phyloP scores from a whole-genome alignment of 2,797 vertebrate species.

The Buceros bicornis region DNA sequence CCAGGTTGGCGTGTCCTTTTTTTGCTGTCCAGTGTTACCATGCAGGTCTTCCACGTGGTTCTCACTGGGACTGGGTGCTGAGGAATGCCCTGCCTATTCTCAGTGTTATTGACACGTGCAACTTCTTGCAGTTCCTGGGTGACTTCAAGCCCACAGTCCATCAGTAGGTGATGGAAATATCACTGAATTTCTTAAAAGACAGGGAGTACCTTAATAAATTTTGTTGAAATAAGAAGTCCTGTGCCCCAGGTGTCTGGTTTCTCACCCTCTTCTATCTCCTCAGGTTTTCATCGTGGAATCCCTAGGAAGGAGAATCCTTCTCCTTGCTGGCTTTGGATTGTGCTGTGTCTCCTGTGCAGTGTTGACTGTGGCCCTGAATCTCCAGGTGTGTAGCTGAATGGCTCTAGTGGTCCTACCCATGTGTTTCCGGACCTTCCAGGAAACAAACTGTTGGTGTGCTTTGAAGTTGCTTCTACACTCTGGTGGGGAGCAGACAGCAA shows the following conservation, averaged over 20 bases:
- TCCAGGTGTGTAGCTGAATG: constrained; percentile 83
- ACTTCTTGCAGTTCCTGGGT: not conserved
- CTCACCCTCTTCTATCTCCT: not conserved
- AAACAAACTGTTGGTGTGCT: not conserved
- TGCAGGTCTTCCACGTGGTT: not conserved
- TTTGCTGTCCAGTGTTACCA: not conserved
- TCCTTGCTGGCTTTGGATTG: constrained; percentile 89
- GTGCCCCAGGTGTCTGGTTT: not conserved
- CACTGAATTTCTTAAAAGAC: not conserved
- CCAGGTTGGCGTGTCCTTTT: not conserved
- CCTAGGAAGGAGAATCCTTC: constrained; percentile 86
- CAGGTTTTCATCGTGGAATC: constrained; percentile 93
- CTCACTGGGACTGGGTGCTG: not conserved
- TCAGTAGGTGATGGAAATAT: not conserved
- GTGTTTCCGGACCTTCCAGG: not conserved
- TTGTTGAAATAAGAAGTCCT: not conserved
- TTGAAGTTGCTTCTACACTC: not conserved
- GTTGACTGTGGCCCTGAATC: constrained; percentile 85
- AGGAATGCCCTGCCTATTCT: not conserved
- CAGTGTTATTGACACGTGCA: no score
- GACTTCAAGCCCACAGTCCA: not conserved
- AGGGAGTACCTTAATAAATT: not conserved
- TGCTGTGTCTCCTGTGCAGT: constrained; percentile 86
- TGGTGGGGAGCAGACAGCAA: not conserved
- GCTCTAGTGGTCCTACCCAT: rapidly evolving